Evolutionary conservation across 2,888 invertebrate genomes (phyloP), one percentile per base, ranked within the genome.

Genomic region (Celastrina argiolus): DNA sequence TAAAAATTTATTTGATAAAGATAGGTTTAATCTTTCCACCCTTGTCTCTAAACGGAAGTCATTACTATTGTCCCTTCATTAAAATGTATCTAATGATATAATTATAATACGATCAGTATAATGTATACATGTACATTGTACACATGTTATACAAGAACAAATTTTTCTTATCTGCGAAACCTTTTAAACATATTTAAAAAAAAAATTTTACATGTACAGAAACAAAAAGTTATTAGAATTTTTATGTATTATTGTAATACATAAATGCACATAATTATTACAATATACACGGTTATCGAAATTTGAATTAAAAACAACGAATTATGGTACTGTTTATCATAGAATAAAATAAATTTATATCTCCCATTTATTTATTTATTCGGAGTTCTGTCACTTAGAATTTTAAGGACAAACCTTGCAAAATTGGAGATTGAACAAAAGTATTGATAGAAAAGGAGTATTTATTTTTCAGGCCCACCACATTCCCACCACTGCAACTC

Each of bases 141-240:
- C 51, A 51, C 51, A 51, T 51, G 51, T 51, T 51, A 51, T 22
- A 51, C 51, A 51, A 26, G 22, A 51, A 51, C 51, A 26, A 22
- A 51, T 51, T 26, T 45, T 26, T 51, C 51, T 51, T 51, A 51
- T 51, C 51, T 51, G 51, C 22, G 22, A 51, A 51, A 22, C 51
- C 51, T 51, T 51, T 51, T 51, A 51, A 51, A 22, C 45, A 10
- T 18, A 45, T 45, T 16, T 18, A 3, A 8, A 45, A 45, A 16
- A 42, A n/a, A 42, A 16, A 18, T 45, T 45, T 45, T 45, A 45
- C 18, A n/a, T 18, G 5, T 2, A 45, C 16, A n/a, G n/a, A n/a
- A n/a, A n/a, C n/a, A n/a, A n/a, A n/a, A n/a, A n/a, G n/a, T n/a
- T n/a, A n/a, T n/a, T n/a, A n/a, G n/a, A n/a, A n/a, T n/a, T 42